These are phyloP conservation scores for Eonycteris spelaea DNA, from an alignment of 2,113 vertebrate genomes.

Conservation along the genomic window DNA sequence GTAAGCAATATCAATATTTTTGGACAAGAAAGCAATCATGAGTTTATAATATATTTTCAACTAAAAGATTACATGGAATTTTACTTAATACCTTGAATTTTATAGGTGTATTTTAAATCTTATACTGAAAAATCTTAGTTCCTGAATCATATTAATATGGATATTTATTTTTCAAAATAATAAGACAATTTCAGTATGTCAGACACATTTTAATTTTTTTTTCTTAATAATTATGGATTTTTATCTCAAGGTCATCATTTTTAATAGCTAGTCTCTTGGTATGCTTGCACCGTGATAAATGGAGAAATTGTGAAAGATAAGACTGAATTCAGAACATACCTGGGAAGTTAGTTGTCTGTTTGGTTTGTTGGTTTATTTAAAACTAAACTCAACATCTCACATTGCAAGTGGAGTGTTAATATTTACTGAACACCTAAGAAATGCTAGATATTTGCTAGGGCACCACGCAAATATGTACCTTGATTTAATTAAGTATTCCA, in stretches of 20 bases:
- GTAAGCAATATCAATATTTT: background rate
- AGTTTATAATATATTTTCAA: background rate
- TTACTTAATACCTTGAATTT: background rate
- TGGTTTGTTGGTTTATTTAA: constrained; percentile 27
- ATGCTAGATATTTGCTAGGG: background rate
- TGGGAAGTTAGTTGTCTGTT: background rate
- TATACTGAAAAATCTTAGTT: background rate
- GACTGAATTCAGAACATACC: background rate
- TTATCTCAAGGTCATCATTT: background rate
- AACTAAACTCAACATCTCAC: background rate
- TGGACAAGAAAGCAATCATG: background rate
- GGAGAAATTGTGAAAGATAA: background rate
- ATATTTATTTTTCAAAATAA: background rate
- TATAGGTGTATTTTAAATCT: background rate
- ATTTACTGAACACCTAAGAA: background rate
- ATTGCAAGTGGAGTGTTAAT: background rate
- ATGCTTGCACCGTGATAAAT: background rate
- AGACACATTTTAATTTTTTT: background rate
- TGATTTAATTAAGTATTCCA: background rate
- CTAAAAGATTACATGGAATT: background rate
- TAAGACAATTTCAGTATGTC: background rate
- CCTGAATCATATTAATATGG: background rate
- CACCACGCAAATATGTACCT: background rate
- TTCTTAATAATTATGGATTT: background rate
- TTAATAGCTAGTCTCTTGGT: background rate